These are phyloP conservation scores for Threskiornis aethiopicus DNA, from an alignment of 2,797 vertebrate genomes.

Conservation along the genomic window DNA sequence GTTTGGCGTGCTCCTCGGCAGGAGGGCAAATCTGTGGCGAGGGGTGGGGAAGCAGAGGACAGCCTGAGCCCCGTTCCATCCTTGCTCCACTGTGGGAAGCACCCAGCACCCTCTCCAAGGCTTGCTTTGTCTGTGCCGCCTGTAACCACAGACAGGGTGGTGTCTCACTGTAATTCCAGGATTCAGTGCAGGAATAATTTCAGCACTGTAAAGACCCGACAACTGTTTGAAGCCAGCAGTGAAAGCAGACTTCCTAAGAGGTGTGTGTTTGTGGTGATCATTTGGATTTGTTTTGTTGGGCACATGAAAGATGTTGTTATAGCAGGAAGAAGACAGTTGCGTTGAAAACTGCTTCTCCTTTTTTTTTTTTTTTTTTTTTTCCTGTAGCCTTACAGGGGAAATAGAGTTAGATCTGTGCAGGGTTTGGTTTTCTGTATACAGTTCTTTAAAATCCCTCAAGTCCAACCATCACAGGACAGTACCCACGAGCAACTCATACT, in stretches of 20 bases:
- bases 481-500: neutral
- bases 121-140: neutral
- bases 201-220: neutral
- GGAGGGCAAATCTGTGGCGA: neutral
- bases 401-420: neutral
- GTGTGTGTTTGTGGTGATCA: neutral
- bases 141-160: conserved; percentile 7
- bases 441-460: neutral
- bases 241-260: conserved; percentile 19
- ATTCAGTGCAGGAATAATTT: conserved; percentile 30
- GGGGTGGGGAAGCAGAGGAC: neutral
- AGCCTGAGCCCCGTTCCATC: neutral
- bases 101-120: neutral
- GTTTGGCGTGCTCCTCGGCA: neutral
- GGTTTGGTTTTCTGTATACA: neutral
- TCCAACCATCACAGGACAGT: neutral
- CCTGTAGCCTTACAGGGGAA: neutral
- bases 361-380: neutral
- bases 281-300: conserved; percentile 4
- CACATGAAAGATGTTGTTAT: neutral
- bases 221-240: neutral
- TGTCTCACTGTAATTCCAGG: neutral
- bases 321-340: neutral
- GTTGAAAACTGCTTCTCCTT: neutral
- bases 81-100: neutral